Evolutionary conservation across 2,113 vertebrate species (phyloP).

Genomic region (Semnornis frantzii): DNA sequence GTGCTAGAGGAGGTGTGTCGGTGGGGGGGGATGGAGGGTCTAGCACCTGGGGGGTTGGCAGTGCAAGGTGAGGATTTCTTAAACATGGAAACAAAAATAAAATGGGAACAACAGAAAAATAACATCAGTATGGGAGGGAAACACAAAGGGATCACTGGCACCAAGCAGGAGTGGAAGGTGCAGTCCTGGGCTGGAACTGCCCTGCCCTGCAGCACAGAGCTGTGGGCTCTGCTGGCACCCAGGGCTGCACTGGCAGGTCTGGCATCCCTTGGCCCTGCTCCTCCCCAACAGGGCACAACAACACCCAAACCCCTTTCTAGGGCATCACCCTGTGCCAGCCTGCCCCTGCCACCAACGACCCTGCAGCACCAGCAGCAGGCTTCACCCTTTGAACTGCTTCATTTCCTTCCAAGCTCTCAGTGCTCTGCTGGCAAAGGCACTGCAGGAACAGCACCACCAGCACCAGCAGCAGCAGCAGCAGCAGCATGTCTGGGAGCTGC

Average conservation of each 20-base stretch:
- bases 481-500: neutral
- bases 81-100: slow-evolving; percentile 74
- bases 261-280: neutral
- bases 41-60: slow-evolving; percentile 75
- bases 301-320: neutral
- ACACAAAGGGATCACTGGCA: neutral
- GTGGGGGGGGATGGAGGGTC: slow-evolving; percentile 79
- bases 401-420: neutral
- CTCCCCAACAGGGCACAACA: neutral
- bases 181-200: neutral
- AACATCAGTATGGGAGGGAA: slow-evolving; percentile 58
- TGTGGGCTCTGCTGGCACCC: neutral
- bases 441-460: neutral
- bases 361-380: neutral
- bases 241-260: accelerated
- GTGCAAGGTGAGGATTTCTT: slow-evolving; percentile 85
- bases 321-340: neutral
- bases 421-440: neutral
- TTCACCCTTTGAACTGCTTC: neutral
- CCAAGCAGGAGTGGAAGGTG: slow-evolving; percentile 11
- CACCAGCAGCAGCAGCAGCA: neutral
- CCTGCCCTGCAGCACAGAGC: neutral
- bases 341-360: neutral
- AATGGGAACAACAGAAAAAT: slow-evolving; percentile 68
- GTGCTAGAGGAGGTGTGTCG: slow-evolving; percentile 76